Evolutionary conservation across 1,140 invertebrate genomes (phyloP), one percentile per base, ranked within the genome.

Genomic region (Drosophila novamexicana): DNA sequence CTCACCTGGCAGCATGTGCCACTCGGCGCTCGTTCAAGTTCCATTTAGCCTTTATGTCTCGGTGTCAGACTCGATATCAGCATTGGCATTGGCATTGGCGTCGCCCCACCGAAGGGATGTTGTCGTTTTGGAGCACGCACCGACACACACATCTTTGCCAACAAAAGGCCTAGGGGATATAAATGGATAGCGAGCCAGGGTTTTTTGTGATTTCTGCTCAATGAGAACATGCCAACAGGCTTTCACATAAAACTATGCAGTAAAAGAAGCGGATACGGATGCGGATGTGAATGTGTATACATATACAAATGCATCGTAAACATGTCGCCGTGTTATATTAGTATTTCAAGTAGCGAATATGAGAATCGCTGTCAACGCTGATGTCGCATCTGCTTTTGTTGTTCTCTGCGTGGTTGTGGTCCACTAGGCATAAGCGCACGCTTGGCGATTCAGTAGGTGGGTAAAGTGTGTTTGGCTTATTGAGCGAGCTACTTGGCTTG

Each of bases 31-130:
- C 83, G 79, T 85, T 88, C 71, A 76, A 69, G 70, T 75, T 76
- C 82, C 86, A 85, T 85, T 88, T 85, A 82, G 82, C 83, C 83
- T 79, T 88, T 82, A 88, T 86, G 83, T 79, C 69, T 81, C 74
- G 73, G 50, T 70, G 59, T 83, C 74, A 3, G n/a, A 78, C n/a
- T 59, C 57, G 57, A 36, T 47, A 14, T 36, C 42, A 32, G 29
- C 44, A 47, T 47, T 59, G 57, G 42, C 57, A 59, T 47, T 58
- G 68, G 63, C 77, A 74, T 69, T 69, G 80, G 54, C 66, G 32
- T 42, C 73, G 64, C 57, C 68, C 73, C 81, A 70, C 73, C 81
- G 58, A 64, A 65, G 81, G 82, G 82, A 86, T 86, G 81, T 86
- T 75, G 62, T 86, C 66, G 54, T 70, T 80, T 81, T 64, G 67